Conservation (phyloP, 2,888 invertebrate species). For the Ormyrus pomaceus region DNA sequence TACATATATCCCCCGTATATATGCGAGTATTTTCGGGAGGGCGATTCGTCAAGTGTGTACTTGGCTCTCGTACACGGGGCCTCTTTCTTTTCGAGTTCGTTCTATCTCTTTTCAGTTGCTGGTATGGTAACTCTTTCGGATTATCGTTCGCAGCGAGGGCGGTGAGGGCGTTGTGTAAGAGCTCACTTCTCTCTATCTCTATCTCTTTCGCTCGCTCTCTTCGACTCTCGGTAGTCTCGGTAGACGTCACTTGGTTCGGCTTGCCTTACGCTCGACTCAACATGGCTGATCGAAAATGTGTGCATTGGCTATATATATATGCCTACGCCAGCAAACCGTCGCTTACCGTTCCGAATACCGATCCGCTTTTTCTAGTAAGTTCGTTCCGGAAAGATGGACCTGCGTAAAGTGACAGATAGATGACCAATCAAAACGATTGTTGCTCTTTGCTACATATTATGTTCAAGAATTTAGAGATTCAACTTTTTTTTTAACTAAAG, state of each 20-base stretch:
- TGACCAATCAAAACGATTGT: too few species aligned
- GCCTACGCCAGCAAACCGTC: neutral
- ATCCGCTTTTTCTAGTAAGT: too few species aligned
- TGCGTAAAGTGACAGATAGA: too few species aligned
- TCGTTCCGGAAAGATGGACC: too few species aligned
- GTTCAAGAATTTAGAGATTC: too few species aligned
- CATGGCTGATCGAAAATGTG: conserved; percentile 25
- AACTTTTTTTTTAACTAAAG: too few species aligned
- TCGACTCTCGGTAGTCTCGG: neutral
- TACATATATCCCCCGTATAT: neutral
- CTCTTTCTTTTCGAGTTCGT: conserved; percentile 9
- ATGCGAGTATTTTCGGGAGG: conserved; percentile 28
- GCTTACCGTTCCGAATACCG: neutral
- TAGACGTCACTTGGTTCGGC: neutral
- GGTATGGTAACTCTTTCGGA: conserved; percentile 16
- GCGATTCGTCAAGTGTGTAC: conserved; percentile 21
- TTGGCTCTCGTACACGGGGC: conserved; percentile 25
- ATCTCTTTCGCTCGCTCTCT: neutral
- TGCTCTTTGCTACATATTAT: too few species aligned
- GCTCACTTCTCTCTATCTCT: conserved; percentile 40
- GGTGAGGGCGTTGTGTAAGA: conserved; percentile 79
- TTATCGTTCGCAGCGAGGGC: conserved; percentile 72
- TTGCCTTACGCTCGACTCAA: neutral
- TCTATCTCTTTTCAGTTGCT: conserved; percentile 13
- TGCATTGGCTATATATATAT: neutral